These are phyloP conservation scores for Acrossocheilus wenchowensis DNA, from an alignment of 2,797 vertebrate species.

Conservation along the genomic window DNA sequence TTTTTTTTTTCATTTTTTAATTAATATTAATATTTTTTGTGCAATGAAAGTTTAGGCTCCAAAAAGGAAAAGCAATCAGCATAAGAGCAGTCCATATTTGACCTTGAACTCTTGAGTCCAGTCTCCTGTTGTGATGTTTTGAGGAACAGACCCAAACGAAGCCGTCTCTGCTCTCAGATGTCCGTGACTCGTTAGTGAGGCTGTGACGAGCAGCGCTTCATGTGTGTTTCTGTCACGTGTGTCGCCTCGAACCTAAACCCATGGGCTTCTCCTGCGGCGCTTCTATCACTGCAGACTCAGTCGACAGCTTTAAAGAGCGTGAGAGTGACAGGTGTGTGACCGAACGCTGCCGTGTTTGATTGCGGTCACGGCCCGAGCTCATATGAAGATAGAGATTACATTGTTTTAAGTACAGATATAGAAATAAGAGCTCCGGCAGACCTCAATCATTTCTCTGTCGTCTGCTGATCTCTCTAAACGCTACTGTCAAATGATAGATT, in stretches of 20 bases:
- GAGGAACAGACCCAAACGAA: too few species aligned
- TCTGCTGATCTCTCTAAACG: background rate
- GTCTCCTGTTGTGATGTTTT: too few species aligned
- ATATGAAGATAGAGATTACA: background rate
- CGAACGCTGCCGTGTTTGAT: background rate
- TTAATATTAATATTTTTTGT: background rate
- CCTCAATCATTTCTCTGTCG: background rate
- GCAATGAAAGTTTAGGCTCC: background rate
- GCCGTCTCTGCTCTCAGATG: too few species aligned
- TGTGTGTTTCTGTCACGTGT: background rate
- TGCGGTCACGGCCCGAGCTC: background rate
- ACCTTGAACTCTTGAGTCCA: background rate
- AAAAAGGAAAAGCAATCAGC: background rate
- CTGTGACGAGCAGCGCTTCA: too few species aligned
- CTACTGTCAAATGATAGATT: background rate
- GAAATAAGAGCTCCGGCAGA: background rate
- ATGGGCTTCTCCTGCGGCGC: background rate
- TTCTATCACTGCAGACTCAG: background rate
- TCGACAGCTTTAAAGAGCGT: background rate
- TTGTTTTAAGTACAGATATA: background rate
- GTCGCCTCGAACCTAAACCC: background rate
- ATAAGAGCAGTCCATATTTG: background rate
- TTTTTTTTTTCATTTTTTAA: background rate
- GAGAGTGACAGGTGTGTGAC: background rate
- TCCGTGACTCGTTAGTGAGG: too few species aligned